Evolutionary conservation across 1,140 invertebrate species (phyloP).

Genomic region (Brachionus paranguensis): DNA sequence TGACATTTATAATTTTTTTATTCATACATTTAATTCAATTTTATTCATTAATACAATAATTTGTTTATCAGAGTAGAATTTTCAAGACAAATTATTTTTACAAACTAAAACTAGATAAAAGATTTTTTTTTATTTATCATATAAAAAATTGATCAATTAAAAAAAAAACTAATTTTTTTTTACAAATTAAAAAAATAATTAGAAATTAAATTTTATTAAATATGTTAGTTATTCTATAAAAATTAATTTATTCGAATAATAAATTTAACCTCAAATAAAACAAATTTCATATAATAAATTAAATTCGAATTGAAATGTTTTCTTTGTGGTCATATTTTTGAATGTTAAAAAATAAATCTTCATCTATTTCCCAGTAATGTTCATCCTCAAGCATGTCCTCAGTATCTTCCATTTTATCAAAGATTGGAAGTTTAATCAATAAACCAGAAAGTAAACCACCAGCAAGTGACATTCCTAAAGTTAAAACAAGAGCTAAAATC

Average conservation of each 20-base stretch:
- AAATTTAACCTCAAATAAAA: background rate
- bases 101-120: background rate
- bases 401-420: background rate
- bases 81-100: too few species aligned
- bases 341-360: background rate
- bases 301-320: background rate
- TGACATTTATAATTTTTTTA: too few species aligned
- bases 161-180: too few species aligned
- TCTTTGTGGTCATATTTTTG: background rate
- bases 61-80: too few species aligned
- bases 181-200: too few species aligned
- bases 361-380: background rate
- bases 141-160: too few species aligned
- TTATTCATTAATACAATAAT: too few species aligned
- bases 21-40: too few species aligned
- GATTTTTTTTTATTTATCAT: background rate
- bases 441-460: conserved; percentile 74
- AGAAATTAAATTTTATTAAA: too few species aligned
- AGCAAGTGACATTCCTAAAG: conserved; percentile 65
- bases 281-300: background rate
- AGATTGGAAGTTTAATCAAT: background rate
- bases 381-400: conserved; percentile 38
- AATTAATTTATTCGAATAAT: background rate
- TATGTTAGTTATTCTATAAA: too few species aligned
- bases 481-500: conserved; percentile 66